Conservation (phyloP, 2,797 vertebrate species). For the Neostethus bicornis region DNA sequence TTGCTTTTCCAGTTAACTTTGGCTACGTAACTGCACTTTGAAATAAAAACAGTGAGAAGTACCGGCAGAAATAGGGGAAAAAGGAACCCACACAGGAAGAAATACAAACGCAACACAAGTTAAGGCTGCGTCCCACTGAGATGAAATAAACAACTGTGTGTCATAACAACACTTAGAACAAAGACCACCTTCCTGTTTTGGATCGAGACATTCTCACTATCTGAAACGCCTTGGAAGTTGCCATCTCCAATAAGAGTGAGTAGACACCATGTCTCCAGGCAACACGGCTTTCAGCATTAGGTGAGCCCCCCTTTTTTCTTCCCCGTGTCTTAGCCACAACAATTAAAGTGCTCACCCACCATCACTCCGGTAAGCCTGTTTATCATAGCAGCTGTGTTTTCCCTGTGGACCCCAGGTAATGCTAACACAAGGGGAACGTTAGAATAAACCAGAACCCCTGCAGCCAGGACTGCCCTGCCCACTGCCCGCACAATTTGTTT, state of each 20-base stretch:
- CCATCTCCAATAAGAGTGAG: conserved; percentile 26
- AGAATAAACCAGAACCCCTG: conserved; percentile 39
- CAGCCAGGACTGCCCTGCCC: conserved; percentile 13
- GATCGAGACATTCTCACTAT: conserved; percentile 43
- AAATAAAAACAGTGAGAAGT: conserved; percentile 20
- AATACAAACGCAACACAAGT: conserved; percentile 43
- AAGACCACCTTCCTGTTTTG: conserved; percentile 58
- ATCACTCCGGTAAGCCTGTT: conserved; percentile 38
- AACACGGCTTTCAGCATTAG: conserved; percentile 35
- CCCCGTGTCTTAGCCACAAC: conserved; percentile 42
- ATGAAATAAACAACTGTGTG: conserved; percentile 27
- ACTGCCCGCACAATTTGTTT: too few species aligned
- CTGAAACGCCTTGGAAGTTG: conserved; percentile 36
- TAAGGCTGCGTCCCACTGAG: conserved; percentile 48
- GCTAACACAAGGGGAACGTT: conserved; percentile 25
- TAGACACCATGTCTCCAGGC: conserved; percentile 51
- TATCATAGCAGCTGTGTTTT: conserved; percentile 34
- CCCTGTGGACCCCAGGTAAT: conserved; percentile 16
- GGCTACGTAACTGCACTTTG: conserved; percentile 31
- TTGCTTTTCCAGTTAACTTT: conserved; percentile 40
- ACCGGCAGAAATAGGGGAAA: conserved; percentile 41
- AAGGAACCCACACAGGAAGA: conserved; percentile 30
- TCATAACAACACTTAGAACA: conserved; percentile 68
- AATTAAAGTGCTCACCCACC: conserved; percentile 40
- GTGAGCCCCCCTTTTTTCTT: conserved; percentile 22